Base-by-base conservation (phyloP, 1,140 invertebrate species). In the Phenacoccus solenopsis region DNA sequence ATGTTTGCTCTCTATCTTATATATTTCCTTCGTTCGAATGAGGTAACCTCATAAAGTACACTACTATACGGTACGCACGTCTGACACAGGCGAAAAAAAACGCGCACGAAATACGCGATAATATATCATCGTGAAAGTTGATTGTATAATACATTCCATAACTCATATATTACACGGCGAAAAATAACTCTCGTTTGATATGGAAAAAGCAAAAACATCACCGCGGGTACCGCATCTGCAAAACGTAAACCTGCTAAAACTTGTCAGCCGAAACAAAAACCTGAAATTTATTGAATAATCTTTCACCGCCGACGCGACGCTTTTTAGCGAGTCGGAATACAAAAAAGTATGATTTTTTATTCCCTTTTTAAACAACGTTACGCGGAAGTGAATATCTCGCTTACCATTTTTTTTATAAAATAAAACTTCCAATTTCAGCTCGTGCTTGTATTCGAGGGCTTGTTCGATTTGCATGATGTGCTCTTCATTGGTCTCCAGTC, bases 331-430 rank as follows among this genome's bases (percentile, higher is more conserved):
- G n/a, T n/a, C n/a, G 38, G 38, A 9, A n/a, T 2, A 49, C 3
- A 49, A 49, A 49, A 49, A 49, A 16, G 38, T 49, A 16, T 49
- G 4, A 49, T 49, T 49, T 49, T 49, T 49, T n/a, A n/a, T 49
- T 49, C 3, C 38, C 12, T n/a, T 32, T 5, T 3, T 49, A 49
- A 49, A 49, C n/a, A 49, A 49, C 20, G 5, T n/a, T n/a, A 32
- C 30, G 13, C 30, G 13, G 13, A 32, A 13, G 30, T 49, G 38
- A 49, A 49, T 9, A n/a, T n/a, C 38, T n/a, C 24, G 78, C 86
- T 88, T 80, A 96, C 93, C 92, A 82, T 88, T 90, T 81, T 95
- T 96, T 79, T 94, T 95, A 80, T 97, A 96, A 78, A 97, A 91
- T 74, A 93, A 88, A 71, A 98, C 88, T 82, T 97, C 94, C 69